Base-by-base conservation (phyloP, 2,113 vertebrate genomes). In the Thomomys bottae region DNA sequence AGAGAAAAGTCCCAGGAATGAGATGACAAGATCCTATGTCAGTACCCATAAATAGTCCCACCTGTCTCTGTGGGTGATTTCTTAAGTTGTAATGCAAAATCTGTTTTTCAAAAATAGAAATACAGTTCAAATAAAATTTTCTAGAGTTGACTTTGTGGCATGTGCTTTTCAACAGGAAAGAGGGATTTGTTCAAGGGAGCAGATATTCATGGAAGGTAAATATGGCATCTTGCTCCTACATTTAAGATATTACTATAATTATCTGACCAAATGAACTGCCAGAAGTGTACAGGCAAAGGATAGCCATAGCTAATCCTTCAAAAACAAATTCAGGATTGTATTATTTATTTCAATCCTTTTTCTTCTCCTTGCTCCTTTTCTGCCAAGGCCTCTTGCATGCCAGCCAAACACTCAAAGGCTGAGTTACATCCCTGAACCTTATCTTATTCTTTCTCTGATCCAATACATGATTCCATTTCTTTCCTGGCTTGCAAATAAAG, bases 41-140 rank as follows among this genome's bases (percentile, higher is more conserved):
- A n/a, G 8, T 24, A 45, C 14, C 85, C 32, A 15, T 28, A 66
- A 88, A 66, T 20, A 73, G 59, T 45, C 6, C 24, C 32, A 59
- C 28, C 64, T 61, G 15, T 59, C 64, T 24, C 32, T 66, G 7
- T 45, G 66, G 75, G 20, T 93, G 26, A n/a, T 40, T 67, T 95
- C 66, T 15, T 81, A n/a, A 79, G 54, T 10, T 57, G 20, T 5
- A 68, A 79, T 57, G 75, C 84, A 40, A 81, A 93, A 28, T 36
- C 64, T 23, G 77, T 90, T 81, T 81, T 76, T 45, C 24, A 1
- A 63, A 85, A 57, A 42, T 86, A 63, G 72, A 45, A 66, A 90
- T 59, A 83, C 7, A 18, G 63, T 32, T 73, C 83, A 89, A 78
- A 61, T 87, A 67, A 68, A 9, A 30, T 45, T 91, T 83, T 89